phyloP scores from a whole-genome alignment of 2,113 vertebrate genomes.

The Chionomys nivalis region DNA sequence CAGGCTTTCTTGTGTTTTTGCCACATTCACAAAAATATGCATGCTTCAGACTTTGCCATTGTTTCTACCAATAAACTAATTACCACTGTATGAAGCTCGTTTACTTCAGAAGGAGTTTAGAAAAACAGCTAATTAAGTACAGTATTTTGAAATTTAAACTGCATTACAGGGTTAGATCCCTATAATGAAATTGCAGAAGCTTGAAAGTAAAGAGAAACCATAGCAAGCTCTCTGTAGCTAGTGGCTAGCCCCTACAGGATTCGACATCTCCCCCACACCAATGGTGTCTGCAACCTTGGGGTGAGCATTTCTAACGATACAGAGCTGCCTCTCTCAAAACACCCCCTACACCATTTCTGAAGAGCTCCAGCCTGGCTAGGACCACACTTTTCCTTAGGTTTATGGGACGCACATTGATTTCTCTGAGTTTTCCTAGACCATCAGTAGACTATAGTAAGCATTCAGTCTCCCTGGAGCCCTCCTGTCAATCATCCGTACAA shows the following conservation, averaged over 20 bases:
- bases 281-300: not conserved
- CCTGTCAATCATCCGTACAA: not conserved
- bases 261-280: not conserved
- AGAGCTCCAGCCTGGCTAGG: not conserved
- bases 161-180: constrained; percentile 62
- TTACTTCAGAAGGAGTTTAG: constrained; percentile 77
- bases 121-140: constrained; percentile 76
- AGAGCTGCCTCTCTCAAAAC: not conserved
- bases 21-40: constrained; percentile 65
- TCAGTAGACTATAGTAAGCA: not conserved
- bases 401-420: constrained; percentile 33
- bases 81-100: constrained; percentile 74
- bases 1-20: constrained; percentile 66
- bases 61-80: constrained; percentile 79
- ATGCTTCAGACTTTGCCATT: constrained; percentile 65
- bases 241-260: not conserved
- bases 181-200: constrained; percentile 68
- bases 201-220: constrained; percentile 64
- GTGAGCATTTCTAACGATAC: not conserved
- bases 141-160: constrained; percentile 80
- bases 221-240: not conserved
- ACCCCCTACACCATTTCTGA: constrained; percentile 8
- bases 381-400: not conserved
- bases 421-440: not conserved
- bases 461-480: not conserved